phyloP scores from a whole-genome alignment of 2,888 invertebrate genomes.

The Oligia latruncula region DNA sequence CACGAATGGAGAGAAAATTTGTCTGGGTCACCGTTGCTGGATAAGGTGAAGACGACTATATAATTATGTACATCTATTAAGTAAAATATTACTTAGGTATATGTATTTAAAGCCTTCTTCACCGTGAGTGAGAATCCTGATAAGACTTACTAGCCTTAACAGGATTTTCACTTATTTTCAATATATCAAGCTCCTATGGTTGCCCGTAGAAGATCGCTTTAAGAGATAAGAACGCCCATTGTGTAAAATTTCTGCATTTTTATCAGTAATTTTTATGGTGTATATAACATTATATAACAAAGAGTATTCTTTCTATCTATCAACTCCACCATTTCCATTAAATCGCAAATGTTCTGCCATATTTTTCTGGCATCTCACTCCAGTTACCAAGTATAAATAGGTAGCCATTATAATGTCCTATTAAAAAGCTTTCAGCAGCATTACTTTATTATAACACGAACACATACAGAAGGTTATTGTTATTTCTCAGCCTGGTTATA shows the following conservation, averaged over 20 bases:
- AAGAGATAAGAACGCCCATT: too few relatives aligned
- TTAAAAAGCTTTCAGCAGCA: slow-evolving; percentile 41
- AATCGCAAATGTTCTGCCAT: neutral
- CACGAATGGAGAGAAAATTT: neutral
- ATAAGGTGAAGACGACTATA: neutral
- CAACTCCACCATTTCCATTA: too few relatives aligned
- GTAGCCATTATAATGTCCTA: neutral
- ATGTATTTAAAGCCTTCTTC: neutral
- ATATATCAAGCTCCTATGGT: neutral
- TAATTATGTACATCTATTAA: neutral
- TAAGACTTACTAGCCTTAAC: neutral
- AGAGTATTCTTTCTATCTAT: neutral
- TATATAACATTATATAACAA: too few relatives aligned
- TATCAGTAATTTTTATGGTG: too few relatives aligned
- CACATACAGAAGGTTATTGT: slow-evolving; percentile 19
- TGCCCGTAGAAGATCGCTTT: too few relatives aligned
- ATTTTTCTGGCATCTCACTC: neutral
- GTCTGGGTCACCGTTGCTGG: neutral
- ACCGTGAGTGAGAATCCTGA: neutral
- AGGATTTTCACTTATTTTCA: neutral
- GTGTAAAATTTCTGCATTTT: too few relatives aligned
- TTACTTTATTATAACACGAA: slow-evolving; percentile 14
- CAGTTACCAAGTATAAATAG: neutral
- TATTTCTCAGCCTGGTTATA: slow-evolving; percentile 11
- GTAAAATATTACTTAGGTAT: neutral